Evolutionary conservation across 2,888 invertebrate species (phyloP), one percentile per base, ranked within the genome.

Genomic region (Trachelus tabidus): DNA sequence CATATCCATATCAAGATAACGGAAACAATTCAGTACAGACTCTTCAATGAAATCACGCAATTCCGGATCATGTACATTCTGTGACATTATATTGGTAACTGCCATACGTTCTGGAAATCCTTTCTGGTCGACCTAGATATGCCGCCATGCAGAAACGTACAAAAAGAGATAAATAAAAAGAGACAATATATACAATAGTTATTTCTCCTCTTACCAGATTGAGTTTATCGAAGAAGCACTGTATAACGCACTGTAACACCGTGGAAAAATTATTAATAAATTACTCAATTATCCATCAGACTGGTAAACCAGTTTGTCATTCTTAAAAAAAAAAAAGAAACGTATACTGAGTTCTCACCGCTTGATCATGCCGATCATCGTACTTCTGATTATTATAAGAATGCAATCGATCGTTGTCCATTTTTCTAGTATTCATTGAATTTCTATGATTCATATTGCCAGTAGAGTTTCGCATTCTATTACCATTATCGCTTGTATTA

Each of bases 21-120:
- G 94, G 85, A 95, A 96, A 85, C 96, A 96, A 83, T 95, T 95
- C 81, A 95, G 94, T 73, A 95, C 93, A 0, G 95, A 94, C 87
- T 96, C 95, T 84, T 94, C 94, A 4, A 96, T 91, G 84, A 96
- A 96, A 87, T 95, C 95, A 34, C 93, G 93, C 1, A 96, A 85
- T 82, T 95, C 95, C 69, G 94, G 93, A 88, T 94, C 94, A 23
- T 93, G 93, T 1, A 95, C 92, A 79, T 94, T 94, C 87, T 94
- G 94, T 4, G 94, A 93, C 75, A 96, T 92, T 69, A 93, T 91
- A 82, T 94, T 93, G 11, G 93, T 93, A 0, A 96, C 93, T 82
- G 95, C 93, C 79, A 94, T 93, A 79, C 94, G 93, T 81, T 95
- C 95, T 0, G 96, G 96, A 91, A 93, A 94, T 23, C 94, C 95